Percentiles rank a stretch among this genome's conserved stretches.
Conservation (phyloP, 2,888 invertebrate genomes). For the Dermolepida albohirtum region DNA sequence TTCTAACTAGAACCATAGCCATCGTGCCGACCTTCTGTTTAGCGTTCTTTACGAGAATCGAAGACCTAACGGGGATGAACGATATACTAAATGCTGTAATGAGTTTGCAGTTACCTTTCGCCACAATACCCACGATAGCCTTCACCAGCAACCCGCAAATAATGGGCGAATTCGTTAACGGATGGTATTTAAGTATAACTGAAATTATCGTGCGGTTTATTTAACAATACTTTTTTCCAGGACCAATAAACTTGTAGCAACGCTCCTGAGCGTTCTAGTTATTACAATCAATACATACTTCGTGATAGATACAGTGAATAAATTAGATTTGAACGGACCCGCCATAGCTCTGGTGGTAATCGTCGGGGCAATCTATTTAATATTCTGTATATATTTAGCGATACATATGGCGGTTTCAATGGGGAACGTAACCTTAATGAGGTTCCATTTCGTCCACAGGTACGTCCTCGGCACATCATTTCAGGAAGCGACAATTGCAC, state of each 20-base stretch:
- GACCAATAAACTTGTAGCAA: slow-evolving; percentile 75
- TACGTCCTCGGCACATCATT: slow-evolving; percentile 69
- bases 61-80: slow-evolving; percentile 83
- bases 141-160: slow-evolving; percentile 83
- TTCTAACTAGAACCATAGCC: slow-evolving; percentile 86
- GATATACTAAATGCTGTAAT: slow-evolving; percentile 88
- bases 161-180: slow-evolving; percentile 89
- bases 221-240: slow-evolving; percentile 65
- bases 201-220: too few species aligned
- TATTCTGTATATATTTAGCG: slow-evolving; percentile 80
- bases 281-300: slow-evolving; percentile 86
- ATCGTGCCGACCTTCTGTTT: slow-evolving; percentile 80
- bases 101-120: slow-evolving; percentile 89
- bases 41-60: slow-evolving; percentile 75
- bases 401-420: slow-evolving; percentile 78
- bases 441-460: slow-evolving; percentile 69
- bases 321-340: slow-evolving; percentile 63
- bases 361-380: slow-evolving; percentile 75
- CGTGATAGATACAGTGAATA: slow-evolving; percentile 72
- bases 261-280: slow-evolving; percentile 75
- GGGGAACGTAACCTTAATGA: slow-evolving; percentile 69
- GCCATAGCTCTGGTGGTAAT: slow-evolving; percentile 67
- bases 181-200: slow-evolving; percentile 72
- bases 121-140: slow-evolving; percentile 86
- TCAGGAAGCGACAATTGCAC: slow-evolving; percentile 67